Conservation (phyloP, 2,113 vertebrate genomes). For the Coracopsis vasa region DNA sequence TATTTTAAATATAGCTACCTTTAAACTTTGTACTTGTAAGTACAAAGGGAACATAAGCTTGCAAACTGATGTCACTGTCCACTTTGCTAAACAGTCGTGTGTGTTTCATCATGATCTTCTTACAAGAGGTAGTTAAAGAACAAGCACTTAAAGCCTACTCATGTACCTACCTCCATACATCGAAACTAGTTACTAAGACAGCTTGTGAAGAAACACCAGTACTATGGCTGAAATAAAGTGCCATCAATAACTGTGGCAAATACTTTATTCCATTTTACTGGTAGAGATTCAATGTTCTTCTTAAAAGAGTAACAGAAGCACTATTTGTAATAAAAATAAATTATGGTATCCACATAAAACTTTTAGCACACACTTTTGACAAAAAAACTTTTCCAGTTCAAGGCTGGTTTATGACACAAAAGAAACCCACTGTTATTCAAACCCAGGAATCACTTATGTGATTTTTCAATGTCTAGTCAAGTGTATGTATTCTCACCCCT, state of each 20-base stretch:
- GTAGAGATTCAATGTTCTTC: not conserved
- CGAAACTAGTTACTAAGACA: not conserved
- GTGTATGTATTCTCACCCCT: not conserved
- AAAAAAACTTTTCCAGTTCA: not conserved
- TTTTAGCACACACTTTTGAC: conserved; percentile 28
- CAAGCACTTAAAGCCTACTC: not conserved
- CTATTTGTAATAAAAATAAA: conserved; percentile 26
- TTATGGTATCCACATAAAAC: not conserved
- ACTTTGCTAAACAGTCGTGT: not conserved
- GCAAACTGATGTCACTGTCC: not conserved
- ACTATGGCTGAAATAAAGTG: not conserved
- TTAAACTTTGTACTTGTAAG: not conserved
- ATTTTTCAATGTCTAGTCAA: conserved; percentile 10
- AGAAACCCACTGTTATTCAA: not conserved
- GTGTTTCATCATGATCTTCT: not conserved
- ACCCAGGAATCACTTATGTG: not conserved
- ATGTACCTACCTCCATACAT: not conserved
- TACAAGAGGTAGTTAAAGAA: not conserved
- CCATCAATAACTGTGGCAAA: not conserved
- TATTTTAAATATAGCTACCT: not conserved
- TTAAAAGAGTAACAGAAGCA: not conserved
- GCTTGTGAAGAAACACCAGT: not conserved
- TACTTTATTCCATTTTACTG: not conserved
- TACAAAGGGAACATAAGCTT: not conserved
- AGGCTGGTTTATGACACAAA: not conserved